A percentile compares a stretch with the other conserved stretches of the same genome.
Conservation (phyloP, 2,888 invertebrate genomes). For the Agrochola macilenta region DNA sequence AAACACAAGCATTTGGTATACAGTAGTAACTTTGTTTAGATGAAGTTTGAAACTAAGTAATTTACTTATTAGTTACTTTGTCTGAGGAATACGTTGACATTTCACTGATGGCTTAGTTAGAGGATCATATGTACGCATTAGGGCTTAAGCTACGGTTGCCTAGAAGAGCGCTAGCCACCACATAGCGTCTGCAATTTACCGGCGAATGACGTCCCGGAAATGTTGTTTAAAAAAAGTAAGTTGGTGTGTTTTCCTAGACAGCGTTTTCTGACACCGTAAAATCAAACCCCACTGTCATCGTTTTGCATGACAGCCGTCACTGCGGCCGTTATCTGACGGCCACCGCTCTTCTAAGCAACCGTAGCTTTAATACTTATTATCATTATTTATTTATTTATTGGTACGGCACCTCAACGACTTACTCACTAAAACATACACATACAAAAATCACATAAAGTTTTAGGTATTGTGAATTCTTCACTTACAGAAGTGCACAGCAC, state of each 20-base stretch:
- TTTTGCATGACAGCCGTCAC: neutral
- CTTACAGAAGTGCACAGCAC: too few relatives aligned
- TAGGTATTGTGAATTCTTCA: too few relatives aligned
- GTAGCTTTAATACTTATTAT: neutral
- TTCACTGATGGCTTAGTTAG: conserved; percentile 10
- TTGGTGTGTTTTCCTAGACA: neutral
- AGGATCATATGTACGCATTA: neutral
- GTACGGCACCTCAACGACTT: too few relatives aligned
- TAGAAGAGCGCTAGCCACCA: too few relatives aligned
- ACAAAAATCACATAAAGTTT: too few relatives aligned
- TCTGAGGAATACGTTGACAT: conserved; percentile 16
- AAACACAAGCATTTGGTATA: conserved; percentile 51
- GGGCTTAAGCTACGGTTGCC: neutral
- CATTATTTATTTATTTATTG: too few relatives aligned
- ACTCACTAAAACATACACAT: too few relatives aligned
- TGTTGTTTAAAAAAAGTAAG: neutral
- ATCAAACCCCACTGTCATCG: neutral
- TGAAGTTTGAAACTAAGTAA: conserved; percentile 47
- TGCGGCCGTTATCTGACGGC: neutral
- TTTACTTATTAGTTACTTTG: conserved; percentile 45
- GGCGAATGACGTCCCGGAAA: neutral
- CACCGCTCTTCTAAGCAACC: neutral
- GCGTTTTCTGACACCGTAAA: neutral
- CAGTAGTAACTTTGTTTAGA: conserved; percentile 46
- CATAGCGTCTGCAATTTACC: neutral